Percentiles rank a stretch among this genome's conserved stretches.
Conservation (phyloP, 2,797 vertebrate genomes). For the Urophycis tenuis region DNA sequence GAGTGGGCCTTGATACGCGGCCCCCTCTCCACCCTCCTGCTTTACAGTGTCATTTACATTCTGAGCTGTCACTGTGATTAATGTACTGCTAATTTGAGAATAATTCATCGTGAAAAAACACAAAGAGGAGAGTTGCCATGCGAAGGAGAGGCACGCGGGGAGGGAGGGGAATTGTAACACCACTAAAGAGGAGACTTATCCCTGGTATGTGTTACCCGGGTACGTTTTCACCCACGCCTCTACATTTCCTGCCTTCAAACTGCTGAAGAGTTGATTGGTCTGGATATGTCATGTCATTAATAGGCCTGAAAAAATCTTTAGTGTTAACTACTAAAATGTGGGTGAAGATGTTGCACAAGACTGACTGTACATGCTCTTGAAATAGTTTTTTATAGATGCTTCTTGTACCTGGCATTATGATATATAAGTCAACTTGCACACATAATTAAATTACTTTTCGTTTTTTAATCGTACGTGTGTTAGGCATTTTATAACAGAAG, state of each 20-base stretch:
- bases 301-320: neutral
- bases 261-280: neutral
- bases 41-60: slow-evolving; percentile 60
- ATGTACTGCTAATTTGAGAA: slow-evolving; percentile 65
- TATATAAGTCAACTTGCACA: neutral
- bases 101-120: slow-evolving; percentile 55
- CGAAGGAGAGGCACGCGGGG: neutral
- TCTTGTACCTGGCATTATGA: neutral
- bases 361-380: neutral
- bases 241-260: neutral
- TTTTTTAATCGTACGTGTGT: neutral
- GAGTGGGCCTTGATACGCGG: slow-evolving; percentile 24
- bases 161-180: neutral
- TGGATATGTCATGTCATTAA: neutral
- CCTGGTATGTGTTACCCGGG: neutral
- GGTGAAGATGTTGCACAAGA: neutral
- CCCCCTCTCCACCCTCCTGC: slow-evolving; percentile 23
- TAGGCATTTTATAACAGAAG: neutral
- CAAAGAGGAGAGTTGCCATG: slow-evolving; percentile 32
- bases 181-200: neutral
- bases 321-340: neutral
- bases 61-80: slow-evolving; percentile 59
- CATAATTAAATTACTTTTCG: neutral
- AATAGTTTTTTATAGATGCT: neutral
- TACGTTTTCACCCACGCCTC: neutral